Conservation (phyloP, 2,888 invertebrate species). For the Megamerina dolium region DNA sequence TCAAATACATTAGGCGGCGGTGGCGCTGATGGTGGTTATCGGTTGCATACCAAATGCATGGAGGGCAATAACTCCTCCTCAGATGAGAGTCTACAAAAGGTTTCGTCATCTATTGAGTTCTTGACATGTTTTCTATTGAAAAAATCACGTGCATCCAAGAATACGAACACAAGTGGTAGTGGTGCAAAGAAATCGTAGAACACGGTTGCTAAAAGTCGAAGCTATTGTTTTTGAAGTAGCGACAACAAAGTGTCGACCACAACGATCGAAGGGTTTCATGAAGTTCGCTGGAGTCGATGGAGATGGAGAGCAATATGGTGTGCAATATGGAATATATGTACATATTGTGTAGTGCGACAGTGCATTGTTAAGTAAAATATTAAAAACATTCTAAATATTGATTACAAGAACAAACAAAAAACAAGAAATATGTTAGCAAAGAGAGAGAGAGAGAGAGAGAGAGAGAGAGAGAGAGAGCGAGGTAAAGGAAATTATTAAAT, state of each 20-base stretch:
- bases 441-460: too few species aligned
- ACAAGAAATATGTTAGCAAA: too few species aligned
- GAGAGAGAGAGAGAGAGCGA: too few species aligned
- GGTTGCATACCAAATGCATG: constrained; percentile 27
- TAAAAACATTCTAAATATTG: too few species aligned
- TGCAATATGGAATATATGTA: neutral
- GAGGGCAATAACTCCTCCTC: constrained; percentile 35
- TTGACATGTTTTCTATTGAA: constrained; percentile 45
- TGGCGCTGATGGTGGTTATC: constrained; percentile 17
- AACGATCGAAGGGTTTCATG: neutral
- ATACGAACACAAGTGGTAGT: constrained; percentile 14
- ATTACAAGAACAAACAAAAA: too few species aligned
- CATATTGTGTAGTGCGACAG: too few species aligned
- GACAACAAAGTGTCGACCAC: constrained; percentile 1
- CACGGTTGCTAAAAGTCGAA: constrained; percentile 26
- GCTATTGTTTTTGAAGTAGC: constrained; percentile 22
- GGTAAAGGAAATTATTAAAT: too few species aligned
- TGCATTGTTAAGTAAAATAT: too few species aligned
- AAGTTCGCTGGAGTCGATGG: neutral
- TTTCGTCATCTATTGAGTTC: constrained; percentile 44
- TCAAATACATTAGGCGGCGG: constrained; percentile 10
- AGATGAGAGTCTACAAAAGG: constrained; percentile 46
- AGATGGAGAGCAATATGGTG: neutral
- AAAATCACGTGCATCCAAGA: constrained; percentile 39
- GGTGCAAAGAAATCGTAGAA: constrained; percentile 40